phyloP scores from a whole-genome alignment of 2,888 invertebrate genomes.

The Sycophila texana region DNA sequence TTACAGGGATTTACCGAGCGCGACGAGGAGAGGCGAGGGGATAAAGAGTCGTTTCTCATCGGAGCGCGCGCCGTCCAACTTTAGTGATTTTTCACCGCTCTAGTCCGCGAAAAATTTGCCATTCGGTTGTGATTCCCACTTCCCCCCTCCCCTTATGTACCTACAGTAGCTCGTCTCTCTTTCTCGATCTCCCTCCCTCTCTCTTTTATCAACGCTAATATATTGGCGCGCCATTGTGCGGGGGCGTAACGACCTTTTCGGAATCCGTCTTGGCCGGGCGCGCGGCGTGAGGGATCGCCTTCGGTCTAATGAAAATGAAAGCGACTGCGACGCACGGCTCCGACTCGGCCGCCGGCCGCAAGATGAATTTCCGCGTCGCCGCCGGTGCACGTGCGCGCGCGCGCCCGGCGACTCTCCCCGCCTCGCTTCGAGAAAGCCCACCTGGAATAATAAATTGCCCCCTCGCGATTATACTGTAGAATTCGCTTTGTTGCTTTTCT shows the following conservation, averaged over 20 bases:
- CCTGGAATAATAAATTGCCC: constrained; percentile 20
- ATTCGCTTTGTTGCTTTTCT: constrained; percentile 3
- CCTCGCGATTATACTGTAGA: not conserved
- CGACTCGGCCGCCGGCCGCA: constrained; percentile 24
- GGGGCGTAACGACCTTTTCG: constrained; percentile 21
- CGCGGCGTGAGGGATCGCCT: constrained; percentile 9
- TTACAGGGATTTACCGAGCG: constrained; percentile 70
- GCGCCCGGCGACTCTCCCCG: too few relatives aligned
- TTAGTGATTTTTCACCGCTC: constrained; percentile 63
- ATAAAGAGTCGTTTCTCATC: constrained; percentile 64
- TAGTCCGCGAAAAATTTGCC: constrained; percentile 46
- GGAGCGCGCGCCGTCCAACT: constrained; percentile 62
- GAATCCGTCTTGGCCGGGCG: not conserved
- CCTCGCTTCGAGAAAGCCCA: constrained; percentile 4
- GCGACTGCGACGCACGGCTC: not conserved
- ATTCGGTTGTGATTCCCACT: constrained; percentile 18
- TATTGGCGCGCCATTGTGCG: constrained; percentile 21
- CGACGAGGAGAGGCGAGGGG: constrained; percentile 56
- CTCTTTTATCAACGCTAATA: constrained; percentile 51
- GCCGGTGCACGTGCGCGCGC: not conserved
- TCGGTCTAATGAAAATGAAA: constrained; percentile 35
- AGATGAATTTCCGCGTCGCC: constrained; percentile 30
- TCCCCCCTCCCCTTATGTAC: not conserved
- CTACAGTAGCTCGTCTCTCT: not conserved
- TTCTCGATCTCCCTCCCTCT: not conserved